Evolutionary conservation across 1,140 invertebrate genomes (phyloP), one percentile per base, ranked within the genome.

Genomic region (Microplitis demolitor): DNA sequence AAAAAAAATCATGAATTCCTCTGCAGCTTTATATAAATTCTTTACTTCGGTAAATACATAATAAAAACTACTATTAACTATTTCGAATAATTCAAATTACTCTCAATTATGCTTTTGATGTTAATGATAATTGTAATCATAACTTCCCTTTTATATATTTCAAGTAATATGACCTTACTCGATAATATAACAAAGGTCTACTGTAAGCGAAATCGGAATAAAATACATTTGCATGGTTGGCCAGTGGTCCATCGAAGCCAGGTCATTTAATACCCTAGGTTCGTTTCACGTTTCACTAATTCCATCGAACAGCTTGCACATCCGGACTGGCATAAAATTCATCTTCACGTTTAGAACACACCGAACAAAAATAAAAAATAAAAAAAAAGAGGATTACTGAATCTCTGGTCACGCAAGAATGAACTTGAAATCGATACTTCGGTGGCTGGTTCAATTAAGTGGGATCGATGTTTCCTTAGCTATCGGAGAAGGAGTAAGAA

Each of bases 221-320:
- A 62, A 62, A 62, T 62, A 62, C 60, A n/a, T 70, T 62, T 60
- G 67, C 56, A 63, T 14, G 31, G 68, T 60, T 60, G 53, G 68
- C n/a, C 31, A 31, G 39, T 64, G 14, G 62, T 34, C 37, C 62
- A 50, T 64, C 62, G 37, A 56, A 14, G 37, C 37, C 33, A 58
- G 54, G 72, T 56, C 66, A 64, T 73, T 73, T 69, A 69, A 73
- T 73, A 73, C 66, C 35, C 67, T 69, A 34, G 67, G 58, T 69
- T 73, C 72, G 72, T 73, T 73, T 73, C 72, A 73, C 72, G 72
- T 64, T 73, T 64, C 66, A 69, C 72, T 73, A 73, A 73, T 73
- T 73, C 50, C 60, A 66, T 53, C 6, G 34, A 56, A 73, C 67
- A 53, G 66, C 50, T 51, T 67, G 54, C 33, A 54, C 45, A 54